phyloP scores from a whole-genome alignment of 2,113 vertebrate species.

The Calypte anna region DNA sequence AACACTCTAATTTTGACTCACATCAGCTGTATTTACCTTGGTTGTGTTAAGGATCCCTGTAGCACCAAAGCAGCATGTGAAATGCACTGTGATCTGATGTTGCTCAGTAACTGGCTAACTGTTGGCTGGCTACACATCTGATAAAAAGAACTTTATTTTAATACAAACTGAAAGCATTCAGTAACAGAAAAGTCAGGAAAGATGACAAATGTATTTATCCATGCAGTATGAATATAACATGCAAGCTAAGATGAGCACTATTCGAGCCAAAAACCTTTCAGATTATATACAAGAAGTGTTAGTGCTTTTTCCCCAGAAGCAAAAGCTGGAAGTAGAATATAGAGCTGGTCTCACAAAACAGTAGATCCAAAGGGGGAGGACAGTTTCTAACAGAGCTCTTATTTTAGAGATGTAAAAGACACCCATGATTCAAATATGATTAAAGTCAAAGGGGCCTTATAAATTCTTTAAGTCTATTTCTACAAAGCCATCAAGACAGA shows the following conservation, averaged over 20 bases:
- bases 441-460: not conserved
- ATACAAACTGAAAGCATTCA: constrained; percentile 25
- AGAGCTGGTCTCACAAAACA: not conserved
- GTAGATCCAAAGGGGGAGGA: not conserved
- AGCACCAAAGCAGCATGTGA: constrained; percentile 94
- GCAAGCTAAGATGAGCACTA: not conserved
- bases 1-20: fast-evolving
- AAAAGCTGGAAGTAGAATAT: not conserved
- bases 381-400: not conserved
- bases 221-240: not conserved
- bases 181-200: not conserved
- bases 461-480: not conserved
- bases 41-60: constrained; percentile 92
- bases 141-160: constrained; percentile 63
- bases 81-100: constrained; percentile 98
- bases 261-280: not conserved
- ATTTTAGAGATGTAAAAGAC: not conserved
- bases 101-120: constrained; percentile 97
- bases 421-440: not conserved
- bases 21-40: constrained; percentile 81
- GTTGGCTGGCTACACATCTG: constrained; percentile 98
- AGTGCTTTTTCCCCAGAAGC: not conserved
- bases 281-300: not conserved
- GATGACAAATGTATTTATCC: not conserved
- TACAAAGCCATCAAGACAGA: not conserved